phyloP scores from a whole-genome alignment of 2,797 vertebrate species.

The Crax fasciolata region DNA sequence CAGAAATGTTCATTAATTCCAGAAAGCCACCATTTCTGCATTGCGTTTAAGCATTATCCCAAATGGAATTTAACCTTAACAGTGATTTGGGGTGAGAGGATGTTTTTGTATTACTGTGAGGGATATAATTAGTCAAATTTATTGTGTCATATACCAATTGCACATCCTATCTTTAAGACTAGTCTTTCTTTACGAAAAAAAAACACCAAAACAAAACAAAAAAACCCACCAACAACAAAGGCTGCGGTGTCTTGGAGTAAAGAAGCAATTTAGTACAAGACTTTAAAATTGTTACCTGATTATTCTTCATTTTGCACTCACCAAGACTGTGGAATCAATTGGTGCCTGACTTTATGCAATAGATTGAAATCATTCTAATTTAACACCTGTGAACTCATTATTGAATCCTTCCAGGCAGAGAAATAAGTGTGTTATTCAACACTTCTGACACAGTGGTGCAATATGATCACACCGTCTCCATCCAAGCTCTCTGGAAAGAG shows the following conservation, averaged over 20 bases:
- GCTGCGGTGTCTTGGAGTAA: background rate
- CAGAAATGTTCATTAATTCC: slow-evolving; percentile 78
- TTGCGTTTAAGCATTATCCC: slow-evolving; percentile 69
- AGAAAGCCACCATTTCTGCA: slow-evolving; percentile 70
- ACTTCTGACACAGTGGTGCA: slow-evolving; percentile 34
- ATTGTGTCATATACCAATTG: background rate
- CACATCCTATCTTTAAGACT: background rate
- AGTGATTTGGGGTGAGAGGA: slow-evolving; percentile 28
- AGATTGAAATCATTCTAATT: slow-evolving; percentile 66
- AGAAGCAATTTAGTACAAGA: background rate
- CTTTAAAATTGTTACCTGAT: slow-evolving; percentile 34
- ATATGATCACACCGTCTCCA: slow-evolving; percentile 45
- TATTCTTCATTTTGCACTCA: slow-evolving; percentile 53
- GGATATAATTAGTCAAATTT: background rate
- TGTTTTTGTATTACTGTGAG: slow-evolving; percentile 7
- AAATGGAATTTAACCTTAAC: slow-evolving; percentile 62
- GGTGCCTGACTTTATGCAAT: slow-evolving; percentile 44
- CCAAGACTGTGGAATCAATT: slow-evolving; percentile 51
- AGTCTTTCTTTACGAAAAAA: background rate
- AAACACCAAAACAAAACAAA: fast-evolving
- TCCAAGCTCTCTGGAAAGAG: slow-evolving; percentile 43
- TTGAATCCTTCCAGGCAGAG: slow-evolving; percentile 56
- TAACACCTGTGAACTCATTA: slow-evolving; percentile 73
- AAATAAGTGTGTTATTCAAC: slow-evolving; percentile 70
- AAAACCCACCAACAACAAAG: background rate